Conservation (phyloP, 2,888 invertebrate genomes). For the Automeris io region DNA sequence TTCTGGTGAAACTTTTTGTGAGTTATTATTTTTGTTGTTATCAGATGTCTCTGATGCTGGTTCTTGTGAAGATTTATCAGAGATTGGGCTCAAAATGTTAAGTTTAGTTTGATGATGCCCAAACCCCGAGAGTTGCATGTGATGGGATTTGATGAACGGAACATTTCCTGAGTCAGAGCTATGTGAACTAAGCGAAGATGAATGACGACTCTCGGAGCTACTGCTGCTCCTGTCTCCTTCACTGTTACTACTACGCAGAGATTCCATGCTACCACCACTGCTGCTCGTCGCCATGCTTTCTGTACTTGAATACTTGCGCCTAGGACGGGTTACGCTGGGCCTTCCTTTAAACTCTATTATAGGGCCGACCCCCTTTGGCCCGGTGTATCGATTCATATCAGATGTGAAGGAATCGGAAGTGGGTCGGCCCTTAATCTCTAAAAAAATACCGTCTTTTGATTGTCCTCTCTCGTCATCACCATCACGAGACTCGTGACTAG, state of each 20-base stretch:
- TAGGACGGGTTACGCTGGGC: conserved; percentile 68
- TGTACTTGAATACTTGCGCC: conserved; percentile 84
- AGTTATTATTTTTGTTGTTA: conserved; percentile 87
- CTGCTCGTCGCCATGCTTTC: conserved; percentile 93
- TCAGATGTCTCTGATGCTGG: conserved; percentile 89
- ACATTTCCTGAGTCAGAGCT: conserved; percentile 88
- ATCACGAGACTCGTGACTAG: conserved; percentile 75
- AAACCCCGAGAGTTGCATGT: conserved; percentile 81
- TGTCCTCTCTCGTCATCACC: conserved; percentile 84
- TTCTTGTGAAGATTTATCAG: conserved; percentile 93
- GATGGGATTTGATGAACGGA: conserved; percentile 77
- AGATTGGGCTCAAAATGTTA: conserved; percentile 92
- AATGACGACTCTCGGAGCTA: conserved; percentile 89
- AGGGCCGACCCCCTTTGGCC: conserved; percentile 77
- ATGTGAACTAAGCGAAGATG: conserved; percentile 90
- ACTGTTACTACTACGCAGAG: conserved; percentile 90
- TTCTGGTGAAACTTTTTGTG: conserved; percentile 86
- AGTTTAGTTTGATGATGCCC: conserved; percentile 85
- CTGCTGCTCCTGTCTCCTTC: conserved; percentile 91
- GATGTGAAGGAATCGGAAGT: conserved; percentile 76
- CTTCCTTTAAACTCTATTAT: conserved; percentile 80
- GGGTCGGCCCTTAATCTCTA: conserved; percentile 85
- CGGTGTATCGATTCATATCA: conserved; percentile 73
- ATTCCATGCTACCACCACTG: conserved; percentile 92
- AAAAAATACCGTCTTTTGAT: conserved; percentile 81